Evolutionary conservation across 2,888 invertebrate species (phyloP), one percentile per base, ranked within the genome.

Genomic region (Cancer borealis): DNA sequence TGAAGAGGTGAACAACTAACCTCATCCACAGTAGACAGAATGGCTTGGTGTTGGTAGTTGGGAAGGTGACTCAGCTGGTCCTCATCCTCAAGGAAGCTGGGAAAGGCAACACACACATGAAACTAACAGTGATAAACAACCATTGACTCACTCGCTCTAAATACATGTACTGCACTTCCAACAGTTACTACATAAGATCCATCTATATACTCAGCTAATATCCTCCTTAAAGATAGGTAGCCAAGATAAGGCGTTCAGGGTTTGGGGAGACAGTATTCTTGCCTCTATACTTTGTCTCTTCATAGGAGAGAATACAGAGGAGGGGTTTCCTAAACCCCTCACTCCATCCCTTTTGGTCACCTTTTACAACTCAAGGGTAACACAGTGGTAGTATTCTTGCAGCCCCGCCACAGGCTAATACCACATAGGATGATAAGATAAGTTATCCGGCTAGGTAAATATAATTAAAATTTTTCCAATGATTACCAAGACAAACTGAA

Each of bases 11-110:
- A 73, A 26, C 73, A 26, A 8, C 95, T 79, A 39, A 95, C 95
- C 92, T 92, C 94, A n/a, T 95, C 95, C 30, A 95, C 94, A 49
- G 95, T 96, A 93, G 96, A 97, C 47, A 96, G 97, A 21, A 98
- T 97, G 0, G 97, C 97, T 95, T 97, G 97, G 95, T 97, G 97
- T 96, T 98, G 98, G 95, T 96, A 96, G 47, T 96, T 96, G 0
- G 97, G 97, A 87, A 97, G 96, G 96, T 97, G 96, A 26, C 96
- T 96, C 49, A 96, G 93, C 73, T 96, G 95, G 97, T 97, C 6
- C 45, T 94, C 94, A n/a, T 94, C 93, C 79, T 93, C 94, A 10
- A 95, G 6, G 92, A 93, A 95, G 30, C 95, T 95, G 89, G 39
- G n/a, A 60, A 17, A n/a, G 49, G 54, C 49, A 49, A 14, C 60